These are phyloP conservation scores for Hydrozoanthus gracilis DNA, from an alignment of 92 coral and sea anemone genomes.

Conservation along the genomic window DNA sequence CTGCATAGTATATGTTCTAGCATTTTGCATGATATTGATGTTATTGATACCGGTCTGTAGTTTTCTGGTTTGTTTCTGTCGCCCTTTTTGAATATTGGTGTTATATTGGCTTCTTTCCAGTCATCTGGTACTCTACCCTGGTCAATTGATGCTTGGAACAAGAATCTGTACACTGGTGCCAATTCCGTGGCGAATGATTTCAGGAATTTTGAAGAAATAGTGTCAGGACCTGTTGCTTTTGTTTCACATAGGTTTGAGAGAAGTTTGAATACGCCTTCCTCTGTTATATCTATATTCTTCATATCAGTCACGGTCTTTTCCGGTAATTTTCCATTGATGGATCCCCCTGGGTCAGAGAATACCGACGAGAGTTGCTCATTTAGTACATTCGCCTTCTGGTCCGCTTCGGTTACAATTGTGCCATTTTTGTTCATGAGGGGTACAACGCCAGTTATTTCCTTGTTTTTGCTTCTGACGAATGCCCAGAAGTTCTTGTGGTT, in stretches of 20 bases:
- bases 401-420: neutral
- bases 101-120: too few relatives aligned
- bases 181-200: too few relatives aligned
- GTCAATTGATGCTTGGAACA: too few relatives aligned
- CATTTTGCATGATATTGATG: too few relatives aligned
- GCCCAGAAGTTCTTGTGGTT: slow-evolving; percentile 1
- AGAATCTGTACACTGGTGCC: too few relatives aligned
- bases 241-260: slow-evolving; percentile 4
- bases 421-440: neutral
- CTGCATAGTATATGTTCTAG: too few relatives aligned
- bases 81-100: too few relatives aligned
- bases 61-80: too few relatives aligned
- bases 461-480: neutral
- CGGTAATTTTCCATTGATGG: slow-evolving; percentile 19
- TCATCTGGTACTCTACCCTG: too few relatives aligned
- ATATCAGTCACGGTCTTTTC: slow-evolving; percentile 1
- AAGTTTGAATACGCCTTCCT: slow-evolving; percentile 27
- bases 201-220: too few relatives aligned
- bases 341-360: slow-evolving; percentile 23
- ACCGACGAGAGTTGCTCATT: slow-evolving; percentile 6
- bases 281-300: slow-evolving; percentile 10
- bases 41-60: too few relatives aligned
- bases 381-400: neutral
- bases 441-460: neutral
- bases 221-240: too few relatives aligned